Conservation (phyloP, 2,888 invertebrate species). For the Andrena haemorrhoa region DNA sequence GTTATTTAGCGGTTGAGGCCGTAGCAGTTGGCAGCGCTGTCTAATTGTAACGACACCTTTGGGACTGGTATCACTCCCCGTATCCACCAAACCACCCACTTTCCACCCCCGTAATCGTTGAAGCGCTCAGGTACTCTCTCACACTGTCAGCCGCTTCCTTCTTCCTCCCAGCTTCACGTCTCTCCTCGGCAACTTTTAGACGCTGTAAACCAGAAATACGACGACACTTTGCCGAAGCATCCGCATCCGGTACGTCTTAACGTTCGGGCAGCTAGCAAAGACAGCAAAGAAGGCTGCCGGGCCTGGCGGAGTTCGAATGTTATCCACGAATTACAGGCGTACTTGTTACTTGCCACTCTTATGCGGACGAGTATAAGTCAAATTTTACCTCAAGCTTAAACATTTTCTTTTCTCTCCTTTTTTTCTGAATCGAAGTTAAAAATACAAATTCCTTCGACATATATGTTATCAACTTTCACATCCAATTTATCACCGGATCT, state of each 20-base stretch:
- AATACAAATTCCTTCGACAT: too few species aligned
- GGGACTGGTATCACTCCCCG: conserved; percentile 79
- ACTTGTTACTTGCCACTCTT: neutral
- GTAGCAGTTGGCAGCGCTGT: conserved; percentile 82
- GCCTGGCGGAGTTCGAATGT: neutral
- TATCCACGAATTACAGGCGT: conserved; percentile 7
- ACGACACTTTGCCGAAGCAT: conserved; percentile 76
- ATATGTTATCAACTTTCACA: too few species aligned
- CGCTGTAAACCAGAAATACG: conserved; percentile 81
- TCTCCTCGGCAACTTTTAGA: conserved; percentile 71
- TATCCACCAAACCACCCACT: conserved; percentile 71
- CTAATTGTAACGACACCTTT: conserved; percentile 84
- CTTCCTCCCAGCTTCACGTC: conserved; percentile 31
- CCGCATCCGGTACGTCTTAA: conserved; percentile 63
- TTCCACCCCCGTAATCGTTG: conserved; percentile 72
- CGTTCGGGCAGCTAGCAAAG: conserved; percentile 40
- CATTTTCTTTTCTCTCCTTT: too few species aligned
- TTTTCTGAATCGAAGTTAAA: too few species aligned
- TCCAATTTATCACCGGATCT: too few species aligned
- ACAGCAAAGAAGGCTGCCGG: conserved; percentile 26
- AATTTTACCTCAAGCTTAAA: too few species aligned
- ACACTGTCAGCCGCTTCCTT: conserved; percentile 45
- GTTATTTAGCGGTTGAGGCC: conserved; percentile 83
- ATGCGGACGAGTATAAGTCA: too few species aligned
- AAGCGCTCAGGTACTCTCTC: conserved; percentile 74